phyloP scores from a whole-genome alignment of 2,888 invertebrate genomes.

The Pyrocoelia pectoralis region DNA sequence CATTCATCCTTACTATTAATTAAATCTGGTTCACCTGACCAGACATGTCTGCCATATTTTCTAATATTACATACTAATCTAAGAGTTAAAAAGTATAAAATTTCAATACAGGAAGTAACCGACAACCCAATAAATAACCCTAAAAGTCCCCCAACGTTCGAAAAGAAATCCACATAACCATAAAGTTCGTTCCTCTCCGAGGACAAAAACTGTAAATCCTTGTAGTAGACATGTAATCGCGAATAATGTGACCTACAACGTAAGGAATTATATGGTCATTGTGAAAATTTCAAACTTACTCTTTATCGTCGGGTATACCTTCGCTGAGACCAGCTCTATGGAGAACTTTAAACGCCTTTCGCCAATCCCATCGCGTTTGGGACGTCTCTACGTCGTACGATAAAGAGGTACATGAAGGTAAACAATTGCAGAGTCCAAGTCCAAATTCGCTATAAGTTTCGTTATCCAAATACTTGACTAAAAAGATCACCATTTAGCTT shows the following conservation, averaged over 20 bases:
- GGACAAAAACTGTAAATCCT: conserved; percentile 68
- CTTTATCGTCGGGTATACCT: neutral
- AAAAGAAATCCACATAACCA: conserved; percentile 65
- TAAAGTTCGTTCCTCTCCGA: conserved; percentile 66
- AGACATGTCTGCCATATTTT: conserved; percentile 57
- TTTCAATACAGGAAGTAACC: conserved; percentile 68
- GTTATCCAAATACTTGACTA: conserved; percentile 1
- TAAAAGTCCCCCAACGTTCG: conserved; percentile 66
- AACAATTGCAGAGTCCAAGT: neutral
- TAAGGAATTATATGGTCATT: neutral
- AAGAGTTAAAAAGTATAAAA: conserved; percentile 67
- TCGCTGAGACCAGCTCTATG: neutral
- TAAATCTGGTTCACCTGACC: conserved; percentile 48
- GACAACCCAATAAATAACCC: conserved; percentile 72
- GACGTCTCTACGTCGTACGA: conserved; percentile 6
- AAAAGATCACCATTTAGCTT: neutral
- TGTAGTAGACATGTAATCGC: conserved; percentile 66
- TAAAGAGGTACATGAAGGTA: conserved; percentile 6
- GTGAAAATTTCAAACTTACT: neutral
- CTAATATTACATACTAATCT: conserved; percentile 62
- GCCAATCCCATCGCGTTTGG: conserved; percentile 7
- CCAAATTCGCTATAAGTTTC: neutral
- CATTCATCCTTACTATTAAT: neutral
- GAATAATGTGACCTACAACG: conserved; percentile 18
- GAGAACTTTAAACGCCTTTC: neutral